A percentile compares a stretch with the other conserved stretches of the same genome.
These are phyloP conservation scores for Peromyscus polionotus DNA, from an alignment of 2,113 vertebrate genomes.

Conservation along the genomic window DNA sequence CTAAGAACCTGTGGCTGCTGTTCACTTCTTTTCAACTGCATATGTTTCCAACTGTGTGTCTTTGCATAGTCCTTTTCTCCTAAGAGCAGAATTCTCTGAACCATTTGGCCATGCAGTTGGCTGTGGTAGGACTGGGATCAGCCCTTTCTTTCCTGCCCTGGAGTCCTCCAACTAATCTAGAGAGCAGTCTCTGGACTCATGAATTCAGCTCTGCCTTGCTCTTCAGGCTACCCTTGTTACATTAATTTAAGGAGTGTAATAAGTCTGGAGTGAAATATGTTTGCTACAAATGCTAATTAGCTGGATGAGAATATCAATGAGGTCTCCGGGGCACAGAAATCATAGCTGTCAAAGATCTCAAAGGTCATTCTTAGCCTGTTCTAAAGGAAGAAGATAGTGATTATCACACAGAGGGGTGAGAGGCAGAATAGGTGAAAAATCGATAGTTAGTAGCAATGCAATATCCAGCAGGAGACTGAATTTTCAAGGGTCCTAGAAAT, in stretches of 20 bases:
- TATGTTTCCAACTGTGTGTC: not conserved
- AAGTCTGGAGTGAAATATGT: slow-evolving; percentile 69
- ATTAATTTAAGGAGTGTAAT: slow-evolving; percentile 56
- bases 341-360: slow-evolving; percentile 57
- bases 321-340: slow-evolving; percentile 50
- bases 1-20: accelerated
- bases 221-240: slow-evolving; percentile 50
- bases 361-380: slow-evolving; percentile 64
- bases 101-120: not conserved
- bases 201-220: slow-evolving; percentile 61
- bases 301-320: slow-evolving; percentile 45
- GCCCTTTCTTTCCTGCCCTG: not conserved
- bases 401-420: not conserved
- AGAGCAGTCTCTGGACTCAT: slow-evolving; percentile 9
- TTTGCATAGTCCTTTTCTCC: not conserved
- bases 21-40: slow-evolving; percentile 2
- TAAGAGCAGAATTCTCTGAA: not conserved
- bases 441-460: not conserved
- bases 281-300: slow-evolving; percentile 82
- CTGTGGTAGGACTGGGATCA: not conserved
- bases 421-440: not conserved
- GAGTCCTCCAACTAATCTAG: slow-evolving; percentile 5
- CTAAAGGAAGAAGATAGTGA: not conserved
- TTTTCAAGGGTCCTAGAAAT: not conserved
- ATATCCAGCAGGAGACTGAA: not conserved